Conservation (phyloP, 2,113 vertebrate species). For the Isurus oxyrinchus region DNA sequence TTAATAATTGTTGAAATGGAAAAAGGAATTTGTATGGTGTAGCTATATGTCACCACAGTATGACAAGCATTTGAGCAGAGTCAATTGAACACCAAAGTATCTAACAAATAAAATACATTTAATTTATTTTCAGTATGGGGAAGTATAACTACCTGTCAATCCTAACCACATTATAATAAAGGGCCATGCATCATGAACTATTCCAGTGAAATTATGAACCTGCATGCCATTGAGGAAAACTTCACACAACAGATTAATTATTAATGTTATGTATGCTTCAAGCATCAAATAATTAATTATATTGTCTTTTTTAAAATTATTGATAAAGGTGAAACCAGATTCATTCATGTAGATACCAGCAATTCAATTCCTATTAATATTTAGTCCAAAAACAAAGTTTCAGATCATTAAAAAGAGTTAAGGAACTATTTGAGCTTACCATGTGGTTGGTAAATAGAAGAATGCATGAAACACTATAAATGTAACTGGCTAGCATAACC, state of each 20-base stretch:
- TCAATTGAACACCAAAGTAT: background rate
- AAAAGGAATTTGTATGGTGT: background rate
- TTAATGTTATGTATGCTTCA: background rate
- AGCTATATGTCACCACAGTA: background rate
- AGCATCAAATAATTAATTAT: background rate
- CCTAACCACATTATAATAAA: background rate
- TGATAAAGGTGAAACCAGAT: background rate
- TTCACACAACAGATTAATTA: background rate
- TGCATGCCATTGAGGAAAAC: background rate
- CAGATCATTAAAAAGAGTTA: background rate
- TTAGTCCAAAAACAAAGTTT: background rate
- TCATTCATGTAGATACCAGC: background rate
- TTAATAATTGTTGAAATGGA: background rate
- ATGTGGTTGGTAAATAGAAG: background rate
- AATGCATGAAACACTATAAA: background rate
- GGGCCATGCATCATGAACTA: background rate
- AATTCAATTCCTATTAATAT: background rate
- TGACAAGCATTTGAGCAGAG: background rate
- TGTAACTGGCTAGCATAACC: background rate
- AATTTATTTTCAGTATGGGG: background rate
- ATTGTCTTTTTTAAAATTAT: background rate
- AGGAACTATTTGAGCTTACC: background rate
- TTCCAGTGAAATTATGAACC: slow-evolving; percentile 13
- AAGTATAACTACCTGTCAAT: background rate
- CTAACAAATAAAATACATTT: background rate